These are phyloP conservation scores for Bujurquina vittata DNA, from an alignment of 2,113 vertebrate genomes.

Conservation along the genomic window DNA sequence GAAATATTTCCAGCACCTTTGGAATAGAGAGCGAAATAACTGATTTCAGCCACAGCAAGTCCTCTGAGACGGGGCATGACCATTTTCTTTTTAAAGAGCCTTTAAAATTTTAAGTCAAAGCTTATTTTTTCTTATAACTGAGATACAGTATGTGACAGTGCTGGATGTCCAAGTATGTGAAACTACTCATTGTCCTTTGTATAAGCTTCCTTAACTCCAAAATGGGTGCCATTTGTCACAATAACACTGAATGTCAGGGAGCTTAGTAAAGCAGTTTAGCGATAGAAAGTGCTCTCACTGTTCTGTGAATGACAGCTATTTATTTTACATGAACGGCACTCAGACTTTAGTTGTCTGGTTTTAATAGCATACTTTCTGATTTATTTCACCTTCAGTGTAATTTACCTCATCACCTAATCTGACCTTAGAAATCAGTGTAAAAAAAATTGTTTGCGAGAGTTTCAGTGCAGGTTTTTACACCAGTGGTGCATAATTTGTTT, in stretches of 20 bases:
- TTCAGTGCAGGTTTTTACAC: not conserved
- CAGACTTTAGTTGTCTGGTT: not conserved
- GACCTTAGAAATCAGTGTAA: not conserved
- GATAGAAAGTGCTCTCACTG: not conserved
- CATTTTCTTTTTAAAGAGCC: not conserved
- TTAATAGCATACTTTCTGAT: too few species aligned
- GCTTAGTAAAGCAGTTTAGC: conserved; percentile 1
- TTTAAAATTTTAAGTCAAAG: not conserved
- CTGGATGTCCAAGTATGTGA: not conserved
- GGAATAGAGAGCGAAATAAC: not conserved
- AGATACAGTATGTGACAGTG: not conserved
- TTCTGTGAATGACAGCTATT: not conserved
- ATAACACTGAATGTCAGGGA: conserved; percentile 24
- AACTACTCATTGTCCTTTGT: conserved; percentile 1
- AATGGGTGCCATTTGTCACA: conserved; percentile 34
- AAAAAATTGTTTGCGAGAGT: conserved; percentile 10
- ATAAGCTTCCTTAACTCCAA: conserved; percentile 8
- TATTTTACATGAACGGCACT: not conserved
- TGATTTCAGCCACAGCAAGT: not conserved
- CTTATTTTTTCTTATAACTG: not conserved
- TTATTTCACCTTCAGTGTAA: not conserved
- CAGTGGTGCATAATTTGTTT: conserved; percentile 35
- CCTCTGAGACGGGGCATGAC: not conserved
- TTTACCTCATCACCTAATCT: not conserved
- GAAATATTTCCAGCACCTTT: not conserved